phyloP scores from a whole-genome alignment of 2,113 vertebrate species.

The Paratilapia polleni region DNA sequence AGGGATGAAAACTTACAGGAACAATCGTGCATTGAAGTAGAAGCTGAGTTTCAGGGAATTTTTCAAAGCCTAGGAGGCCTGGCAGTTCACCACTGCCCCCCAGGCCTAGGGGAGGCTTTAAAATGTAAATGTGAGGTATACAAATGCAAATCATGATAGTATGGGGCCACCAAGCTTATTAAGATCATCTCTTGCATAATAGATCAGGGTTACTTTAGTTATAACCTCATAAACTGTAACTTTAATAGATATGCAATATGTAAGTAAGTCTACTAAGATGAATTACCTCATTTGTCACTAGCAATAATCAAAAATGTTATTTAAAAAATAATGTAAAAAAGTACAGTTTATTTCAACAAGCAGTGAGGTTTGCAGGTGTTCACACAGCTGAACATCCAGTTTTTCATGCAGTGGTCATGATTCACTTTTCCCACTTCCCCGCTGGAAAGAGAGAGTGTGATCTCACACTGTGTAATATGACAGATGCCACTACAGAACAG shows the following conservation, averaged over 20 bases:
- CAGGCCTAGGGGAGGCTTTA: not conserved
- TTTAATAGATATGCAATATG: not conserved
- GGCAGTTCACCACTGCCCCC: not conserved
- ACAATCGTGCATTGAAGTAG: too few relatives aligned
- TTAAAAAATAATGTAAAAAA: not conserved
- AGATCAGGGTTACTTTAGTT: not conserved
- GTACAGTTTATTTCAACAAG: too few relatives aligned
- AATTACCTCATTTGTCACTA: not conserved
- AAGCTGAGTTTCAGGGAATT: not conserved
- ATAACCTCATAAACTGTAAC: not conserved
- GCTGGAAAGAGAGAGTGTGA: not conserved
- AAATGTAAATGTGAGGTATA: conserved; percentile 3
- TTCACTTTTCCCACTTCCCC: not conserved
- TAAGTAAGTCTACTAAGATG: not conserved
- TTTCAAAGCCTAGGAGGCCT: not conserved
- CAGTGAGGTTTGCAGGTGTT: too few relatives aligned
- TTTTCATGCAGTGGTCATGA: not conserved
- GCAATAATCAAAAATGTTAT: too few relatives aligned
- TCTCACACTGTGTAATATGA: not conserved
- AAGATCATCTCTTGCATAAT: not conserved
- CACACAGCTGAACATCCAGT: not conserved
- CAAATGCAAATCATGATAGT: not conserved
- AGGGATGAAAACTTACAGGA: not conserved
- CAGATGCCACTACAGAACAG: too few relatives aligned
- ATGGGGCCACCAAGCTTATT: not conserved